Percentiles rank a stretch among this genome's conserved stretches.
Conservation (phyloP, 2,797 vertebrate species). For the Crocidura indochinensis region DNA sequence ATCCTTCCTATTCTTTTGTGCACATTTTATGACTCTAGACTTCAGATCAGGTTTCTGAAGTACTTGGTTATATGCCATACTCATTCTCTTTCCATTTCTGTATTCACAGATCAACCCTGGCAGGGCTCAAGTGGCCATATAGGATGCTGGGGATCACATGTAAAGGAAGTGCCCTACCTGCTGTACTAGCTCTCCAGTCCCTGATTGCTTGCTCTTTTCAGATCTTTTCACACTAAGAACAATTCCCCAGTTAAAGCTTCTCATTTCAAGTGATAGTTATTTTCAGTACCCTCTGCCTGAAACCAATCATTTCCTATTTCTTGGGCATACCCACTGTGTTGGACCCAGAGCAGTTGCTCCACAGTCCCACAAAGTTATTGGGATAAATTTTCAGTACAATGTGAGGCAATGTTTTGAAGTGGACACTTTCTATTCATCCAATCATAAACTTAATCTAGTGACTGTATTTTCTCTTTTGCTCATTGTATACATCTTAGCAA, state of each 20-base stretch:
- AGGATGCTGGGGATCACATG: too few species aligned
- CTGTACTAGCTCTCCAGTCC: too few species aligned
- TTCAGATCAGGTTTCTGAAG: neutral
- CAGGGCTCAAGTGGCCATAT: too few species aligned
- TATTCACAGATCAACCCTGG: too few species aligned
- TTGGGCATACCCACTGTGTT: neutral
- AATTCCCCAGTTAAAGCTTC: slow-evolving; percentile 22
- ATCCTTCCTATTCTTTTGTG: neutral
- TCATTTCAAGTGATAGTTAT: slow-evolving; percentile 29
- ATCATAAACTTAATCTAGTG: neutral
- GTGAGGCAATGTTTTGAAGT: neutral
- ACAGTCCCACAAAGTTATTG: neutral
- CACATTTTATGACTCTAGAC: neutral
- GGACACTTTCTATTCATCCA: neutral
- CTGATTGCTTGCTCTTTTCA: slow-evolving; percentile 25
- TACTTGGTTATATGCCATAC: neutral
- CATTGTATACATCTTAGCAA: neutral
- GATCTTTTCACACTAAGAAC: slow-evolving; percentile 17
- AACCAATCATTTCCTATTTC: slow-evolving; percentile 56
- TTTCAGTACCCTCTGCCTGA: neutral
- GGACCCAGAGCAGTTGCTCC: neutral
- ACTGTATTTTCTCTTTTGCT: neutral
- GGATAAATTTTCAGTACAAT: neutral
- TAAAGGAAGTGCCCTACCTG: too few species aligned
- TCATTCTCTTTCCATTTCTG: neutral